Base-by-base conservation (phyloP, 1,140 invertebrate genomes). In the Aphaenogaster rudis region DNA sequence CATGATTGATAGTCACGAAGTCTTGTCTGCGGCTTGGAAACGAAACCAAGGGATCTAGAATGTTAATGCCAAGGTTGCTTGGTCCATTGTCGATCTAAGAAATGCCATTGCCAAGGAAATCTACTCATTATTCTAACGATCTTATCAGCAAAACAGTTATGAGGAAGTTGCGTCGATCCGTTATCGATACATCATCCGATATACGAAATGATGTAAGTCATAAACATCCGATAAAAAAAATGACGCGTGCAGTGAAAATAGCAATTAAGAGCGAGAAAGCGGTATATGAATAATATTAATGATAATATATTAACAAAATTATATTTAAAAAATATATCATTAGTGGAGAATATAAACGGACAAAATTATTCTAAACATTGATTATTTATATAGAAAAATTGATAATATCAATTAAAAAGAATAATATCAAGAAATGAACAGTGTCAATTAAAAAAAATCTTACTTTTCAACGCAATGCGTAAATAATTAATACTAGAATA, bases 61-160 rank as follows among this genome's bases (percentile, higher is more conserved):
- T 86, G 81, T 86, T 86, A 89, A 88, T 88, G 88, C 66, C 88
- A 86, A 89, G 86, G 88, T 13, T 86, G 28, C 33, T 76, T 67
- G 76, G 54, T 79, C 63, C 81, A 82, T 82, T 87, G 77, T 87
- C 69, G 48, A 88, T 90, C 54, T 63, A 87, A 86, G 87, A 86
- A 88, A 82, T 88, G 87, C 72, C 87, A 90, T 81, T 90, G 88
- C 57, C 88, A 90, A 90, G 87, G 88, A 66, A 87, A 61, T 52
- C 66, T 42, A 33, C 39, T 81, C 61, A 57, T 88, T 89, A 89
- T 85, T 79, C 74, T 86, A 86, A 66, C 48, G 88, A 90, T 88
- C 48, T 81, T 88, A 85, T 78, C 61, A 71, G 28, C 57, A 80
- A 59, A 90, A 90, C 63, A 87, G 13, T 88, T 88, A 87, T 88